Base-by-base conservation (phyloP, 2,888 invertebrate genomes). In the Trissolcus japonicus region DNA sequence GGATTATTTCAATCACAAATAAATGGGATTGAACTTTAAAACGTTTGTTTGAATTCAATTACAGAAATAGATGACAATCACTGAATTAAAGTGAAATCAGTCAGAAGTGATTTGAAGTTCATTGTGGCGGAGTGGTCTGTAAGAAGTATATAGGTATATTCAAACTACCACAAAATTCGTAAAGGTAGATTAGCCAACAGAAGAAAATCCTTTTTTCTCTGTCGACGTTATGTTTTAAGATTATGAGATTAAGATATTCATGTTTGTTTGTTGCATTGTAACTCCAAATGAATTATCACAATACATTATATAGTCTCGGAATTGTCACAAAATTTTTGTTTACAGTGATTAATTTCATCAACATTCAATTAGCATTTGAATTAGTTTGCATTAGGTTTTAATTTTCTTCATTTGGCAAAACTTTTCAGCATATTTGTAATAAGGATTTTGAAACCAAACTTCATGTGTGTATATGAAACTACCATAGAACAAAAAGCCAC, bases 161-260 rank as follows among this genome's bases (percentile, higher is more conserved):
- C 50, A 54, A 50, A 57, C 66, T 53, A 57, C 62, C 54, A 19
- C 60, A 54, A 66, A 71, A 65, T 76, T 62, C 21, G 51, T 51
- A 40, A 76, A 76, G 29, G 40, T 63, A 66, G 67, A 73, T 54
- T 76, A 72, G 43, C 53, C 62, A 71, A 62, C 74, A 62, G 59
- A 54, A 53, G 57, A 51, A 60, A 76, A 53, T 79, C 74, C 74
- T 80, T 82, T 83, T 80, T 82, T 82, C 81, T 75, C 57, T 72
- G 67, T 79, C 77, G 61, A 76, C 62, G 80, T 81, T 83, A 84
- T 83, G 83, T 85, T 83, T 79, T 69, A 60, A 81, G 83, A 83
- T 85, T 86, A 85, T 76, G 81, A 82, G 83, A 81, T 86, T 84
- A 85, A 83, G 80, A 85, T 85, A 84, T 83, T 84, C 81, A 71